Conservation (phyloP, 2,797 vertebrate genomes). For the Decapterus maruadsi region DNA sequence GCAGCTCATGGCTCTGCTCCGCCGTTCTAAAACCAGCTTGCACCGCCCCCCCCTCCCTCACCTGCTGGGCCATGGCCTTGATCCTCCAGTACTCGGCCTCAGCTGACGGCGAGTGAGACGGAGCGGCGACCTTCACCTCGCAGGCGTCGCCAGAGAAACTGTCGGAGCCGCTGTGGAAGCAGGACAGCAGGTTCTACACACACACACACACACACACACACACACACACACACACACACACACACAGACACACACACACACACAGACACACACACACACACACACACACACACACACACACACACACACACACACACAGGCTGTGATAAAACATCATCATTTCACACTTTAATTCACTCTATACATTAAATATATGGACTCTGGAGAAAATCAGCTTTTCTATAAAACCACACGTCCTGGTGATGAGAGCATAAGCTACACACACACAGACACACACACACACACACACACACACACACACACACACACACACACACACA, state of each 20-base stretch:
- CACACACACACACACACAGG: too few species aligned
- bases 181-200: constrained; percentile 93
- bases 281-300: too few species aligned
- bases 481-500: too few species aligned
- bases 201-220: neutral
- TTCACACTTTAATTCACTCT: neutral
- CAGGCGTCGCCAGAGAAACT: constrained; percentile 96
- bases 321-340: too few species aligned
- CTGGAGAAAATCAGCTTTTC: constrained; percentile 45
- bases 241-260: too few species aligned
- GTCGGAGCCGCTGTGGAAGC: constrained; percentile 95
- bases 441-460: too few species aligned
- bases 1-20: too few species aligned
- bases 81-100: constrained; percentile 98
- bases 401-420: constrained; percentile 24
- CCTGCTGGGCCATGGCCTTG: constrained; percentile 98
- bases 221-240: too few species aligned
- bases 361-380: constrained; percentile 4
- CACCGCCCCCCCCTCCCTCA: constrained; percentile 68
- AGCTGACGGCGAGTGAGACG: constrained; percentile 91
- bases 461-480: too few species aligned
- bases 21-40: too few species aligned
- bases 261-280: neutral
- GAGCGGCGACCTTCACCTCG: constrained; percentile 97
- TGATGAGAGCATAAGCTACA: constrained; percentile 40